These are phyloP conservation scores for Lepidiolamprologus cunningtoni DNA, from an alignment of 2,113 vertebrate genomes.

Conservation along the genomic window DNA sequence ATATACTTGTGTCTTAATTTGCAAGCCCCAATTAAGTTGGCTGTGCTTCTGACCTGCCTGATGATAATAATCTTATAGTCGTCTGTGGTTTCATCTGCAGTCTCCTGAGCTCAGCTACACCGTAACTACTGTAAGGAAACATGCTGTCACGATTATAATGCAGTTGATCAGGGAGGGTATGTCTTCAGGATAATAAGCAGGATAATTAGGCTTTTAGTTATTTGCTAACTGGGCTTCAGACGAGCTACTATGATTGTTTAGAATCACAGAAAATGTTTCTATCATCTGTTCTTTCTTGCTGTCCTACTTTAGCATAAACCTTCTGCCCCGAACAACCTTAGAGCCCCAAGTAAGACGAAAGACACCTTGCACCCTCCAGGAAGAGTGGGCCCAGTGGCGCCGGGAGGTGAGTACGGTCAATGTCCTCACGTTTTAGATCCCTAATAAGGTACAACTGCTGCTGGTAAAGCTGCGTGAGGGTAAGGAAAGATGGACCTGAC, in stretches of 20 bases:
- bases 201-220: background rate
- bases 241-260: background rate
- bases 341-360: conserved; percentile 39
- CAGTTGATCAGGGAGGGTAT: background rate
- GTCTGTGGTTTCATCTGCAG: background rate
- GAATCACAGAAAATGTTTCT: background rate
- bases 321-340: conserved; percentile 41
- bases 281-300: background rate
- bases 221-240: background rate
- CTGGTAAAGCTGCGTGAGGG: background rate
- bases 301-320: conserved; percentile 50
- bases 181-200: background rate
- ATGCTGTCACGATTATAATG: background rate
- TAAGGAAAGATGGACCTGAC: background rate
- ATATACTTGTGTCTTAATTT: background rate
- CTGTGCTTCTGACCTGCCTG: background rate
- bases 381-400: background rate
- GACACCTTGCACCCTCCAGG: conserved; percentile 63
- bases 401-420: conserved; percentile 54
- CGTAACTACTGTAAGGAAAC: background rate
- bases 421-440: background rate
- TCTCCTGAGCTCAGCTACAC: background rate
- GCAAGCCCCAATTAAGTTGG: background rate
- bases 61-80: background rate
- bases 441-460: background rate